Evolutionary conservation across 2,888 invertebrate species (phyloP), one percentile per base, ranked within the genome.

Genomic region (Lingula anatina): DNA sequence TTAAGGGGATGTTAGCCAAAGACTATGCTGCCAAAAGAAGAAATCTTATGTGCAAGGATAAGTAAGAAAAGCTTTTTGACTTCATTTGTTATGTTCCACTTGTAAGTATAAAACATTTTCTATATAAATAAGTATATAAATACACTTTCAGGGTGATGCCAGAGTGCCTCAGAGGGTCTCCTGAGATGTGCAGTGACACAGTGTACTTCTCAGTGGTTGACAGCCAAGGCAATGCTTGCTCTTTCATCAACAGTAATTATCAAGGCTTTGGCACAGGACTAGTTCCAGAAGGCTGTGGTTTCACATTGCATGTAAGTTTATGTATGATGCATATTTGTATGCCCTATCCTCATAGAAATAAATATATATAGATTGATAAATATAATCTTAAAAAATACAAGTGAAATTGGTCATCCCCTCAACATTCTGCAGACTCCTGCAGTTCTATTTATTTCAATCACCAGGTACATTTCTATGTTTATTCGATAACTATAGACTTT

Each of bases 201-300:
- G 73, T 75, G 1, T 77, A 78, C 57, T 71, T 77, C 51, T 68
- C 70, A 20, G 71, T 70, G 9, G 66, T 73, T 5, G 78, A 78
- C 53, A 56, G 53, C 1, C 57, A 71, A 7, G 77, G 78, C 27
- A 78, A 77, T 54, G 77, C 76, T 2, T 77, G 77, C 55, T 77
- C 77, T n/a, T 76, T 77, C 53, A 77, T 78, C 46, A 76, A 73
- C 60, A 75, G 75, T 49, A 71, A 74, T 54, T 77, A 65, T 56
- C 59, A 60, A 55, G 73, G 72, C 12, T 77, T 78, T 61, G 78
- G 78, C 4, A 68, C 76, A 2, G 73, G 67, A 1, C 62, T 77
- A 39, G 70, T 78, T 5, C 78, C 77, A 0, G 61, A 70, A 37
- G 70, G 68, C 0, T 76, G 76, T 60, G 78, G 78, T 1, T 77